These are phyloP conservation scores for Rhipidura dahli DNA, from an alignment of 2,113 vertebrate species.

Conservation along the genomic window DNA sequence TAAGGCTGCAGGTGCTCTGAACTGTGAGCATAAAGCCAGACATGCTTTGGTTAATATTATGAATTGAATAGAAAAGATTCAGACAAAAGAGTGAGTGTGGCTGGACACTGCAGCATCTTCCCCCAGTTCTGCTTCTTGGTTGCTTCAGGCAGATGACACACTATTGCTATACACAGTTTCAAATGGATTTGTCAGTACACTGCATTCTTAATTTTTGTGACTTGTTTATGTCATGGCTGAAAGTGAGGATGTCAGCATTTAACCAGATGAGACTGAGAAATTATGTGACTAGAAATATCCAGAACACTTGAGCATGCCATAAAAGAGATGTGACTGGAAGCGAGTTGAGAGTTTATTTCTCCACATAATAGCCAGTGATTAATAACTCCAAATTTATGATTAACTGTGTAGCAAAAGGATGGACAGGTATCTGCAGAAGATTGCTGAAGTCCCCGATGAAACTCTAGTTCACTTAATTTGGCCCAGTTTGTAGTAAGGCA, in stretches of 20 bases:
- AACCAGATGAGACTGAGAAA: constrained; percentile 24
- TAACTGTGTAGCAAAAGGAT: neutral
- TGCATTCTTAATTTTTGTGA: neutral
- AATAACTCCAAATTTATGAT: neutral
- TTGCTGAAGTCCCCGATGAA: neutral
- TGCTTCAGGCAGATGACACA: neutral
- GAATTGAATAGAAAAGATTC: neutral
- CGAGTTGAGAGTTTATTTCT: neutral
- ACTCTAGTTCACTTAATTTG: neutral
- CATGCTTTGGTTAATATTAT: neutral
- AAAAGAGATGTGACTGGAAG: neutral
- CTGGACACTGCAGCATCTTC: neutral
- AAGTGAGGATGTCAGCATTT: constrained; percentile 27
- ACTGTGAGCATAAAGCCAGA: neutral
- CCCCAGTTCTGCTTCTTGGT: neutral
- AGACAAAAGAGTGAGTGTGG: neutral
- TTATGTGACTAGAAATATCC: constrained; percentile 9
- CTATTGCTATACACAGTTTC: neutral
- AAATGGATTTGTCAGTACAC: neutral
- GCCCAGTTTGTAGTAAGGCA: neutral
- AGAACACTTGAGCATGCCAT: neutral
- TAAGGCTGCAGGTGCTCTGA: neutral
- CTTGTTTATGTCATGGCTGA: neutral
- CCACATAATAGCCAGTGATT: neutral
- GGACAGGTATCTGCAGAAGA: neutral